Conservation (phyloP, 2,888 invertebrate species). For the Tuberolachnus salignus region DNA sequence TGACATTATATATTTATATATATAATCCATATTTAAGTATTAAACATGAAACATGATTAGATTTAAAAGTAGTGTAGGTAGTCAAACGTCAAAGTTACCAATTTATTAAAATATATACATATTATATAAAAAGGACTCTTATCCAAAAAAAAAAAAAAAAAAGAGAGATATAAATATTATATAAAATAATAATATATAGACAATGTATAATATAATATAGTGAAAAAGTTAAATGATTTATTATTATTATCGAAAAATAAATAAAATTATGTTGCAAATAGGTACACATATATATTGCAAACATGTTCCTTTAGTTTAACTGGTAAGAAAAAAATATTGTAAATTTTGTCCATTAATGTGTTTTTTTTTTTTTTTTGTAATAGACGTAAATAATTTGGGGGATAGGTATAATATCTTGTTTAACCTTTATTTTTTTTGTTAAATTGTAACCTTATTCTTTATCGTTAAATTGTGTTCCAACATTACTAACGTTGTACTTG, state of each 20-base stretch:
- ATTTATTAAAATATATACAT: conserved; percentile 41
- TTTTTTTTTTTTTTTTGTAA: conserved; percentile 31
- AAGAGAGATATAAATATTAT: conserved; percentile 29
- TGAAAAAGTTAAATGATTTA: conserved; percentile 7
- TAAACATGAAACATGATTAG: conserved; percentile 27
- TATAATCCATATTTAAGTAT: conserved; percentile 14
- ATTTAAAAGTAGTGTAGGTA: conserved; percentile 36
- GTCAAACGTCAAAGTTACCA: conserved; percentile 54
- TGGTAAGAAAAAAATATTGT: conserved; percentile 52
- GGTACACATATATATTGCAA: conserved; percentile 43
- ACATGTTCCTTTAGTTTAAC: conserved; percentile 56
- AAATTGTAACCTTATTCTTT: conserved; percentile 48
- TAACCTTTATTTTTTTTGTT: conserved; percentile 53
- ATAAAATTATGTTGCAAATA: conserved; percentile 41
- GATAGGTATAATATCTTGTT: conserved; percentile 55
- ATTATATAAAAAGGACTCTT: conserved; percentile 37
- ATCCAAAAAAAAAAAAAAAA: conserved; percentile 9
- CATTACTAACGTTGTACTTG: conserved; percentile 56
- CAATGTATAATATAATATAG: neutral
- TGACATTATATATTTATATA: too few relatives aligned
- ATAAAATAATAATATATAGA: conserved; percentile 21
- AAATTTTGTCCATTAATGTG: conserved; percentile 47
- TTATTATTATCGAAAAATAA: conserved; percentile 28
- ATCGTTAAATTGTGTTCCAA: conserved; percentile 55
- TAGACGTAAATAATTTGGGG: conserved; percentile 50